Conservation (phyloP, 1,140 invertebrate genomes). For the Aphelinus atriplicis region DNA sequence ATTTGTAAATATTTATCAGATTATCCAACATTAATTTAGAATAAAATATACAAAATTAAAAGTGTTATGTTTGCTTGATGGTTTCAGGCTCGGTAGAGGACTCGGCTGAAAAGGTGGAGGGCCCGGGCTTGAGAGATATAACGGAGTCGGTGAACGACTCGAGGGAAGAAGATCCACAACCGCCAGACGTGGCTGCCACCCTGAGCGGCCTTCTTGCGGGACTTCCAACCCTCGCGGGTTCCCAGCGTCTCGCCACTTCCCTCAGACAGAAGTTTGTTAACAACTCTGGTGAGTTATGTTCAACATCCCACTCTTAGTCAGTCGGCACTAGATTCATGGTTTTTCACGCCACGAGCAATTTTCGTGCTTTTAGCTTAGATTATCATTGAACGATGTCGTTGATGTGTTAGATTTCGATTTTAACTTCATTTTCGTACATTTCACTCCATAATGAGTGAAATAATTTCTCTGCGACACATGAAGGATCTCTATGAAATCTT, state of each 20-base stretch:
- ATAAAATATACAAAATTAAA: too few species aligned
- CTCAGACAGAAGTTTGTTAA: constrained; percentile 61
- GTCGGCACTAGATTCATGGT: too few species aligned
- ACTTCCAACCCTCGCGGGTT: constrained; percentile 62
- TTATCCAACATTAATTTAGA: too few species aligned
- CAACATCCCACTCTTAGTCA: background rate
- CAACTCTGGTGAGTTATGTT: constrained; percentile 61
- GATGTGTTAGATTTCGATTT: too few species aligned
- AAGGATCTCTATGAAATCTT: too few species aligned
- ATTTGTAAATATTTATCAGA: too few species aligned
- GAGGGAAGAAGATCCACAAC: constrained; percentile 57
- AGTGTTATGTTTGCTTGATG: background rate
- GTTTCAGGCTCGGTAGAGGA: constrained; percentile 59
- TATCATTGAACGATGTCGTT: too few species aligned
- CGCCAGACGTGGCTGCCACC: constrained; percentile 58
- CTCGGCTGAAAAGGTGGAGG: constrained; percentile 66
- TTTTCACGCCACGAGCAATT: too few species aligned
- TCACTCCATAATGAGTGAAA: too few species aligned
- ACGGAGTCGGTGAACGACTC: constrained; percentile 64
- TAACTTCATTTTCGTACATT: too few species aligned
- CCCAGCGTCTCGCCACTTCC: constrained; percentile 64
- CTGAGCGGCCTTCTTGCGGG: constrained; percentile 61
- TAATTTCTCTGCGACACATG: too few species aligned
- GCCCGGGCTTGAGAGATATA: constrained; percentile 60
- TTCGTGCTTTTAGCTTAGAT: too few species aligned